phyloP scores from a whole-genome alignment of 2,113 vertebrate species.

The Megaceryle torquata region DNA sequence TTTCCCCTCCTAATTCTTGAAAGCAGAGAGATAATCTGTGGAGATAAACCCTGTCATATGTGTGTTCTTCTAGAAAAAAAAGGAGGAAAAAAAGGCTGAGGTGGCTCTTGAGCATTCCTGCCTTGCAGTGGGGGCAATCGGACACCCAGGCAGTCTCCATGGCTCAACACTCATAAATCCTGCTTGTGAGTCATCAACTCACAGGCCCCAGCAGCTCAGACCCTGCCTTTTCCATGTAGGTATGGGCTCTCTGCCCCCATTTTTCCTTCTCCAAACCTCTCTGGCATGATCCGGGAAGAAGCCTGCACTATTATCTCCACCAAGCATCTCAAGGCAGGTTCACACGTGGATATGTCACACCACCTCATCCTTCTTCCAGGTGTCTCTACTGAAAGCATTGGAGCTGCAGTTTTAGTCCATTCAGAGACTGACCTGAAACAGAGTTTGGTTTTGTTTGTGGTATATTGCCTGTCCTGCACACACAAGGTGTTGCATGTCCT shows the following conservation, averaged over 20 bases:
- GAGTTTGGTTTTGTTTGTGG: neutral
- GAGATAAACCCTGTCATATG: too few relatives aligned
- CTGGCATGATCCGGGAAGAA: neutral
- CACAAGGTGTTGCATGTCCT: rapidly evolving
- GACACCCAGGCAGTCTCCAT: neutral
- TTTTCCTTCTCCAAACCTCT: neutral
- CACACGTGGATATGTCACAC: neutral
- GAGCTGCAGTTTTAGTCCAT: neutral
- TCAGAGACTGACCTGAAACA: neutral
- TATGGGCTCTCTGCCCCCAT: neutral
- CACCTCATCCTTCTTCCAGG: neutral
- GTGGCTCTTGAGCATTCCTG: neutral
- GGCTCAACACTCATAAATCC: neutral
- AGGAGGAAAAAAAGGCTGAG: neutral
- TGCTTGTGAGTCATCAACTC: neutral
- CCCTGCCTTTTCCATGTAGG: neutral
- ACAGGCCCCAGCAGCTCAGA: conserved; percentile 26
- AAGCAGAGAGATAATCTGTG: too few relatives aligned
- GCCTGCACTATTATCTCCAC: neutral
- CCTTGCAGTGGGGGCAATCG: neutral
- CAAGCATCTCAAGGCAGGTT: neutral
- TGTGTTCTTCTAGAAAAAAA: neutral
- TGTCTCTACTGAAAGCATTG: neutral
- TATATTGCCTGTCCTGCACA: neutral
- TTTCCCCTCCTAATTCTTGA: neutral